phyloP scores from a whole-genome alignment of 2,113 vertebrate species.

The Embiotoca jacksoni region DNA sequence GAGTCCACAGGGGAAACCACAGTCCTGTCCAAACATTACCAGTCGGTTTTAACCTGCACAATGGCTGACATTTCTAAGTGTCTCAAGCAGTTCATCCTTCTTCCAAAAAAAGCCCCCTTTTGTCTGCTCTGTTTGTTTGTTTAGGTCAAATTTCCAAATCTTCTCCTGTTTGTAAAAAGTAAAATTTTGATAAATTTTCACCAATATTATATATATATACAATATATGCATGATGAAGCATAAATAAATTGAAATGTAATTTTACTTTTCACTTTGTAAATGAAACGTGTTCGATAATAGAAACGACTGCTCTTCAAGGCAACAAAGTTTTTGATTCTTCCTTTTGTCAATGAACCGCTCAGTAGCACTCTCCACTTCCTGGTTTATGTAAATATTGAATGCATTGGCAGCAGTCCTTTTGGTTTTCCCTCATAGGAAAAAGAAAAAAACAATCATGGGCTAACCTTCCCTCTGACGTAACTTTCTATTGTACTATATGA shows the following conservation, averaged over 20 bases:
- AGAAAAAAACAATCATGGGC: slow-evolving; percentile 11
- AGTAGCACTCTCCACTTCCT: background rate
- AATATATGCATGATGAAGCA: background rate
- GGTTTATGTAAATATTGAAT: background rate
- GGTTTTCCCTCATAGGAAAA: slow-evolving; percentile 10
- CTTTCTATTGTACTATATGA: slow-evolving; percentile 41
- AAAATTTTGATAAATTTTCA: background rate
- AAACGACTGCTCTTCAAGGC: background rate
- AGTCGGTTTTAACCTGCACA: slow-evolving; percentile 32
- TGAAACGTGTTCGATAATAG: background rate
- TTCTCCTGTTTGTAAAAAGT: background rate
- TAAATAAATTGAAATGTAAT: background rate
- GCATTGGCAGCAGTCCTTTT: background rate
- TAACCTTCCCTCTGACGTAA: slow-evolving; percentile 7
- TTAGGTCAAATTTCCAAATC: background rate
- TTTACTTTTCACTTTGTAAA: background rate
- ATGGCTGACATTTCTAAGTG: slow-evolving; percentile 23
- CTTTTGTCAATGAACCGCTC: background rate
- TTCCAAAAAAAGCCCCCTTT: slow-evolving; percentile 3
- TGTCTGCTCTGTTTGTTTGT: slow-evolving; percentile 9
- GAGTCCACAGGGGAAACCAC: slow-evolving; percentile 40
- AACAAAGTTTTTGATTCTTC: background rate
- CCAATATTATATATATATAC: no score
- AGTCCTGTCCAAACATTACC: slow-evolving; percentile 37
- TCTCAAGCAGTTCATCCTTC: slow-evolving; percentile 13